phyloP scores from a whole-genome alignment of 2,888 invertebrate species.

The Therioaphis trifolii region DNA sequence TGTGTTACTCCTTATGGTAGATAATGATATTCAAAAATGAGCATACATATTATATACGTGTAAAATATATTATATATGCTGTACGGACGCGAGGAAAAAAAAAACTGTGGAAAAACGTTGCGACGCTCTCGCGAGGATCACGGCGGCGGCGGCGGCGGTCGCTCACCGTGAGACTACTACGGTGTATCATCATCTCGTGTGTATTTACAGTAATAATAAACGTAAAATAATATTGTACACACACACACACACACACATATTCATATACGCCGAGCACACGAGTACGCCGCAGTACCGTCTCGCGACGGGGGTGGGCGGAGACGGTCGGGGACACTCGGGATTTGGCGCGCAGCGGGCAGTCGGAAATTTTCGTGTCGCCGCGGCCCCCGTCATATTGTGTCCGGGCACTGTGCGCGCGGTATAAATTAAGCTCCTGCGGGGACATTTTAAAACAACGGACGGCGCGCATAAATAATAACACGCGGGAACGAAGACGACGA shows the following conservation, averaged over 20 bases:
- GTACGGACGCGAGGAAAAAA: too few relatives aligned
- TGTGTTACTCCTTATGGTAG: too few relatives aligned
- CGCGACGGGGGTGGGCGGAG: too few relatives aligned
- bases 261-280: too few relatives aligned
- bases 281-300: too few relatives aligned
- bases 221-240: too few relatives aligned
- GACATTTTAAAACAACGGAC: conserved; percentile 47
- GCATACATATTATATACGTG: too few relatives aligned
- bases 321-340: background rate
- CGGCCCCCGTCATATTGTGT: background rate
- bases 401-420: conserved; percentile 17
- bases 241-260: background rate
- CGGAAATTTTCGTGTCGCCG: conserved; percentile 38
- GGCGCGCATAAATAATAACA: conserved; percentile 24
- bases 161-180: background rate
- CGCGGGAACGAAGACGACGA: too few relatives aligned
- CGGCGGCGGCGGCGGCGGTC: background rate
- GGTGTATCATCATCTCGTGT: background rate
- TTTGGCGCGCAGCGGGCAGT: conserved; percentile 42
- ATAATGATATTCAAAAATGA: too few relatives aligned
- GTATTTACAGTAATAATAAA: background rate
- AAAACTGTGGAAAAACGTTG: background rate
- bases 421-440: conserved; percentile 32
- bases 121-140: too few relatives aligned
- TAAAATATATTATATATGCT: too few relatives aligned